Evolutionary conservation across 2,113 vertebrate species (phyloP).

Genomic region (Gallinago undulata): DNA sequence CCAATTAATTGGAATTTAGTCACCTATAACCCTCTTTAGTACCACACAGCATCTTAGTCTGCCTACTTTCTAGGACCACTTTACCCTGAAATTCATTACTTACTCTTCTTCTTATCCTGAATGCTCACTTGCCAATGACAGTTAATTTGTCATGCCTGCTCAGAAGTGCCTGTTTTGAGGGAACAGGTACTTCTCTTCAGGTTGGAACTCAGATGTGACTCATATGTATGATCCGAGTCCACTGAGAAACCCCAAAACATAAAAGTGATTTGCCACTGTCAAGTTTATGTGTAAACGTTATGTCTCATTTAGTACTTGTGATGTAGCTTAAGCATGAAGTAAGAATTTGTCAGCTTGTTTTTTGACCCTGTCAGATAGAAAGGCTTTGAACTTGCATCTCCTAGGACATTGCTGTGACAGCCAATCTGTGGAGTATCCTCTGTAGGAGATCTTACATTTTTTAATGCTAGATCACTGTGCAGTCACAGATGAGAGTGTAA

Average conservation of each 20-base stretch:
- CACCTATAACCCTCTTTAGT: not conserved
- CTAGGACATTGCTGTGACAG: not conserved
- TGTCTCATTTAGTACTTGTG: not conserved
- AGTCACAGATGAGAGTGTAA: not conserved
- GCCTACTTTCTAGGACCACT: not conserved
- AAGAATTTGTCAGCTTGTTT: not conserved
- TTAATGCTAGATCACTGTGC: not conserved
- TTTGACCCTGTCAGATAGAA: constrained; percentile 5
- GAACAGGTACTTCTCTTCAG: not conserved
- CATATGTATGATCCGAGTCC: not conserved
- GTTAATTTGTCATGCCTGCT: not conserved
- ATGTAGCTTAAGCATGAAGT: not conserved
- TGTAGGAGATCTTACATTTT: not conserved
- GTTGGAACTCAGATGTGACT: not conserved
- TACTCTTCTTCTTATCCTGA: not conserved
- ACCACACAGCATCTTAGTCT: not conserved
- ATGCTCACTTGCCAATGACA: not conserved
- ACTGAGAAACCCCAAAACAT: not conserved
- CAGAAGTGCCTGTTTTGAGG: not conserved
- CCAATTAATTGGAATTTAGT: not conserved
- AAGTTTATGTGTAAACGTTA: not conserved
- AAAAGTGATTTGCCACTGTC: not conserved
- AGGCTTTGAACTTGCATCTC: constrained; percentile 22
- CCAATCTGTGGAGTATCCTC: not conserved
- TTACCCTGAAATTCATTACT: not conserved